Base-by-base conservation (phyloP, 2,113 vertebrate species). In the Ramphastos sulfuratus region DNA sequence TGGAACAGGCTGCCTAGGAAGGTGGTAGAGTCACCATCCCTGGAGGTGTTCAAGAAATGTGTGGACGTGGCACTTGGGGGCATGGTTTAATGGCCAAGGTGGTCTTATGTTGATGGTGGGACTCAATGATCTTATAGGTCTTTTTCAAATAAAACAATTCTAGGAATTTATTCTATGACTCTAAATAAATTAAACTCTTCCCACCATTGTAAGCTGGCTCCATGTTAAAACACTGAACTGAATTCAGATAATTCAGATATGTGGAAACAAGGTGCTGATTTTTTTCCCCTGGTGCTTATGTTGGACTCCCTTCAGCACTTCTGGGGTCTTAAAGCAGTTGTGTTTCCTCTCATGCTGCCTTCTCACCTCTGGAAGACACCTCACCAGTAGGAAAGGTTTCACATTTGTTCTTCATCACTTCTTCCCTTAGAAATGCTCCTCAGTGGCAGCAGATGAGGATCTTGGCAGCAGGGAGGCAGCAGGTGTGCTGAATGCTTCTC, bases 391-490 rank as follows among this genome's bases (percentile, higher is more conserved):
- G 72, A 92, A 54, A 67, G 58, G 42, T 61, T 56, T 31, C 3
- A 6, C 37, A 8, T 75, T 91, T 91, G 66, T 4, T 79, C 61
- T 33, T 25, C 31, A 56, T 24, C 7, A 1, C 35, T 39, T 21
- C 39, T 11, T n/a, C 30, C 50, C 81, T 63, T 16, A 20, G 71
- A 20, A 71, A 31, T 10, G 5, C 74, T 25, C 67, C 85, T 13
- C 15, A 28, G 82, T 44, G 1, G 80, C 61, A 74, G 94, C 94
- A 90, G 82, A 89, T 24, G 76, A 69, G 82, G 46, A 44, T 39
- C 52, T 24, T 74, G 94, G 95, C 95, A 94, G 85, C 2, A 0
- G 54, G 78, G 39, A 87, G 85, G 93, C 80, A 89, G 94, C 93
- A 89, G 92, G 83, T 61, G 92, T 46, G 85, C 5, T 2, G 44